Evolutionary conservation across 2,797 vertebrate species (phyloP).

Genomic region (Neopelma chrysocephalum): DNA sequence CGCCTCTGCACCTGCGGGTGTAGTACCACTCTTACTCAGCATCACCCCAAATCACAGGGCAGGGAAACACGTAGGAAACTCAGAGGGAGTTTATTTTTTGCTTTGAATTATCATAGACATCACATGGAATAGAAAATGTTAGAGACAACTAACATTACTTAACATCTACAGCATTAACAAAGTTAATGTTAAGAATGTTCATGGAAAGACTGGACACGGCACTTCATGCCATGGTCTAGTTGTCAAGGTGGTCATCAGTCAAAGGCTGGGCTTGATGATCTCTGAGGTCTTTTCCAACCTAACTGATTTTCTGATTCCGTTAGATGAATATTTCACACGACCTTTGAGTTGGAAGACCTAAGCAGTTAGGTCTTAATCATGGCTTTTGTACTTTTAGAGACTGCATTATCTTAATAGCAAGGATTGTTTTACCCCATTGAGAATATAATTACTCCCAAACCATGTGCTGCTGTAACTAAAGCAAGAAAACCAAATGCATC

Average conservation of each 20-base stretch:
- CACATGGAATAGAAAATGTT: fast-evolving
- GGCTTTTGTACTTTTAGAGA: neutral
- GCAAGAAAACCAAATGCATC: neutral
- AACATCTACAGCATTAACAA: neutral
- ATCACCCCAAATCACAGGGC: neutral
- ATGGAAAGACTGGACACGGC: neutral
- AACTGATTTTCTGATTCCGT: neutral
- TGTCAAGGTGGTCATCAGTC: neutral
- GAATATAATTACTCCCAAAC: neutral
- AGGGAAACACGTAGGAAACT: neutral
- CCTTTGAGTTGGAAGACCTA: neutral
- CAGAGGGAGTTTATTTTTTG: neutral
- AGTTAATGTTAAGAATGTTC: too few species aligned
- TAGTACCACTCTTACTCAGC: slow-evolving; percentile 45
- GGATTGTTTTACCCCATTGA: neutral
- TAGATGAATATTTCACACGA: neutral
- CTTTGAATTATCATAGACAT: neutral
- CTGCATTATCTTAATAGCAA: neutral
- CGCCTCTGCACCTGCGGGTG: slow-evolving; percentile 14
- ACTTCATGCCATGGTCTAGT: neutral
- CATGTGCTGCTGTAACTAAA: neutral
- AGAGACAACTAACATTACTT: neutral
- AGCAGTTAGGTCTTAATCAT: neutral
- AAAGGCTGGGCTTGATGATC: neutral
- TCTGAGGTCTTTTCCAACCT: neutral